These are phyloP conservation scores for Sycophaga agraensis DNA, from an alignment of 1,140 invertebrate species.

Conservation along the genomic window DNA sequence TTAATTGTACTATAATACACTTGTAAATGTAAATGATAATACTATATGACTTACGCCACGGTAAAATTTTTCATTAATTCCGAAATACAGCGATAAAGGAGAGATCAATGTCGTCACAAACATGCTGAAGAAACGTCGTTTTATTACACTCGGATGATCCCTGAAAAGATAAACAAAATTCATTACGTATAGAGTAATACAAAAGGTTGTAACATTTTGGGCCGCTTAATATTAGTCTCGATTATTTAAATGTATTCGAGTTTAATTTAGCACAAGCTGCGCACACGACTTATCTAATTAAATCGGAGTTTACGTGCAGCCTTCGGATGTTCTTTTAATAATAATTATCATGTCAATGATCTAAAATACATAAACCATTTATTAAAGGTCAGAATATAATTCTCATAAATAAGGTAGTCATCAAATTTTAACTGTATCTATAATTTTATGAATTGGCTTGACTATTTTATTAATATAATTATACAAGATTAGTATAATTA, in stretches of 20 bases:
- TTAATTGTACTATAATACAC: background rate
- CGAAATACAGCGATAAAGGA: slow-evolving; percentile 73
- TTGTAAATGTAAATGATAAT: background rate
- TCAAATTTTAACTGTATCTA: too few species aligned
- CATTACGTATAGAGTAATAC: background rate
- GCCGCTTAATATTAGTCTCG: slow-evolving; percentile 2
- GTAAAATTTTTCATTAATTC: slow-evolving; percentile 64
- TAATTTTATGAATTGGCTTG: too few species aligned
- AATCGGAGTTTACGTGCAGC: background rate
- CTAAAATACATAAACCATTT: too few species aligned
- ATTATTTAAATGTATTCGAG: background rate
- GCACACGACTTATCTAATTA: too few species aligned
- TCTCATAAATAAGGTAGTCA: too few species aligned
- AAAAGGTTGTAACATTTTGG: slow-evolving; percentile 5
- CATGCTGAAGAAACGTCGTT: slow-evolving; percentile 83
- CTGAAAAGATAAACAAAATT: slow-evolving; percentile 61
- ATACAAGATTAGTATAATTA: too few species aligned
- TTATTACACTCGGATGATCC: slow-evolving; percentile 86
- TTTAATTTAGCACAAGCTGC: background rate
- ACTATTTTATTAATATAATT: too few species aligned
- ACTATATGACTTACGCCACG: slow-evolving; percentile 55
- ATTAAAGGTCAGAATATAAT: too few species aligned
- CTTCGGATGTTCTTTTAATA: background rate
- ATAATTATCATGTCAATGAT: too few species aligned
- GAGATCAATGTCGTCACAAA: slow-evolving; percentile 77